Base-by-base conservation (phyloP, 2,113 vertebrate species). In the Scomber japonicus region DNA sequence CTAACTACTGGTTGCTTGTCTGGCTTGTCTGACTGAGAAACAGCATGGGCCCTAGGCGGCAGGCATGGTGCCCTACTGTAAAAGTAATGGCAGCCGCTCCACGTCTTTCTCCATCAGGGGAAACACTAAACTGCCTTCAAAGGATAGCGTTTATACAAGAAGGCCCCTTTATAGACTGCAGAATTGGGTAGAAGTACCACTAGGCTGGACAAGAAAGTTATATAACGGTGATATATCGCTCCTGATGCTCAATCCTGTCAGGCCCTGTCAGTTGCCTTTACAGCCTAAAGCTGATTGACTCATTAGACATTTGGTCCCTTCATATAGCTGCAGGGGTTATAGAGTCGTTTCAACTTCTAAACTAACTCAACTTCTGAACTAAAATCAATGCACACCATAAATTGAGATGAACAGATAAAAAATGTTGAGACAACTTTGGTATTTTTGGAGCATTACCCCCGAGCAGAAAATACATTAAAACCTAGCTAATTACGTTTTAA, bases 101-200 rank as follows among this genome's bases (percentile, higher is more conserved):
- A 15, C 40, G 48, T 48, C 13, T 40, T 63, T 73, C 44, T 74
- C 46, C 74, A 75, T 80, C 44, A 55, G 17, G 50, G n/a, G 19
- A 66, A 74, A 46, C 59, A 84, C 53, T 76, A 78, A 86, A 73
- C 66, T 48, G 31, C 60, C 75, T 82, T 87, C 72, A 89, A 83
- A 89, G 72, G 71, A 50, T n/a, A 63, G 46, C 24, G 45, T 83
- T 82, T 76, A 69, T 68, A 71, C 69, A 69, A 60, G 69, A 71
- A 77, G 54, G 10, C 62, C 80, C 49, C 49, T 86, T 64, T 71
- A 56, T 78, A 80, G 53, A 70, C 27, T 71, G 35, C 30, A 14
- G 61, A 79, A 89, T 60, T 66, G 77, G 51, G 68, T 71, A 27
- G 53, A 87, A 62, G 60, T 78, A 59, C 55, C 54, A 66, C 45